phyloP scores from a whole-genome alignment of 2,797 vertebrate species.

The Anguilla megastoma region DNA sequence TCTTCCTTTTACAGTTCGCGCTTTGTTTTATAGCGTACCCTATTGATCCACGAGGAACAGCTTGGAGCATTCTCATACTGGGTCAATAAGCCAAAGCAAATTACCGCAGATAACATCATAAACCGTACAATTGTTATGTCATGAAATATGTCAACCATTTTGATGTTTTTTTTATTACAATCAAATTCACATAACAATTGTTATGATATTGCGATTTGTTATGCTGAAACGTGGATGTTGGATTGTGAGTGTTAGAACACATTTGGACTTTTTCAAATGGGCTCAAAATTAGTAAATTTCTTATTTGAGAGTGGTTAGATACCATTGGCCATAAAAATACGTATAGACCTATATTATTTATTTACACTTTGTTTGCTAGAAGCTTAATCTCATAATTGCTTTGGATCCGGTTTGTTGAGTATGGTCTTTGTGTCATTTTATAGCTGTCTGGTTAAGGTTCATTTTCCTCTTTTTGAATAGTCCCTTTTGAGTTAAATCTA shows the following conservation, averaged over 20 bases:
- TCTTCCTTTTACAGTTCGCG: background rate
- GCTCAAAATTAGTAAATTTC: background rate
- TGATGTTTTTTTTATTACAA: background rate
- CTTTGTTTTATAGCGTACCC: background rate
- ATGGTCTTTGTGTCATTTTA: constrained; percentile 33
- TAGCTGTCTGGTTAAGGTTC: constrained; percentile 18
- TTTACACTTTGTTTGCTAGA: constrained; percentile 13
- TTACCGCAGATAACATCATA: background rate
- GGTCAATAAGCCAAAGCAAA: constrained; percentile 1
- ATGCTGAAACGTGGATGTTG: background rate
- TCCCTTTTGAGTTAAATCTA: constrained; percentile 27
- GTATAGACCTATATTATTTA: background rate
- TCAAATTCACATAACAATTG: constrained; percentile 2
- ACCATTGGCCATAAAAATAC: background rate
- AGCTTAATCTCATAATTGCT: constrained; percentile 22
- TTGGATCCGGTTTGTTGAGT: constrained; percentile 14
- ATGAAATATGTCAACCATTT: background rate
- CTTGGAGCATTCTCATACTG: background rate
- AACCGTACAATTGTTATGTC: background rate
- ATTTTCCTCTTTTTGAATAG: constrained; percentile 28
- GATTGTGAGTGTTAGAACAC: background rate
- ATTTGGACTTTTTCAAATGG: background rate
- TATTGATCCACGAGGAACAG: constrained; percentile 2
- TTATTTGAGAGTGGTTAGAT: background rate
- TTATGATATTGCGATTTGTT: background rate